Evolutionary conservation across 2,113 vertebrate species (phyloP), one percentile per base, ranked within the genome.

Genomic region (Syngnathus floridae): DNA sequence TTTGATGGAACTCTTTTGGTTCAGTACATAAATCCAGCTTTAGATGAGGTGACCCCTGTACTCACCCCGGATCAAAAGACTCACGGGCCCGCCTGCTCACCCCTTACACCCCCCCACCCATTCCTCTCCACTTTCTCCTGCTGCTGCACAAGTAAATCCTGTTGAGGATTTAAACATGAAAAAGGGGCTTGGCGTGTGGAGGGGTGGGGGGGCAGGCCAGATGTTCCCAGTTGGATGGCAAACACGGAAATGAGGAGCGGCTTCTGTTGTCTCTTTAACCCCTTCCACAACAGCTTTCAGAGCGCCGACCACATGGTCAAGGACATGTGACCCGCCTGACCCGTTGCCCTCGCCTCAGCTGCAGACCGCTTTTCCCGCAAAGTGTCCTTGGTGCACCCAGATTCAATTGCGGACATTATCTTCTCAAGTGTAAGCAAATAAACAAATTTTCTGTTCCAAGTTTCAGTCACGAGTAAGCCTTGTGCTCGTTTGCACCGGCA

Each of bases 221-320:
- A 72, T 79, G 79, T 62, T 38, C 66, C 7, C 75, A 73, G 69
- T 67, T 69, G 72, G 40, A 46, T 14, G 52, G 17, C 55, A 51
- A 26, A 37, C 61, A 61, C 37, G 41, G 52, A 56, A 37, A 9
- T 36, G 7, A n/a, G 37, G 37, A 60, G 40, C 5, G 4, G 31
- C 19, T n/a, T 60, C 9, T 6, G 58, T 60, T 12, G 17, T 60
- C 36, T 38, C n/a, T 40, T 60, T 40, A 40, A 60, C 36, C 37
- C 58, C 19, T 40, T 40, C 11, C 7, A 19, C 48, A n/a, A n/a
- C 19, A n/a, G 19, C 1, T n/a, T 10, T 3, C 5, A 9, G 2
- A 38, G 8, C 8, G 40, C 8, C 8, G 9, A 41, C 40, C 8
- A 9, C 13, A 16, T 46, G 1, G 13, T 5, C 43, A 16, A 5